Evolutionary conservation across 2,888 invertebrate species (phyloP).

Genomic region (Eupelmus urozonus): DNA sequence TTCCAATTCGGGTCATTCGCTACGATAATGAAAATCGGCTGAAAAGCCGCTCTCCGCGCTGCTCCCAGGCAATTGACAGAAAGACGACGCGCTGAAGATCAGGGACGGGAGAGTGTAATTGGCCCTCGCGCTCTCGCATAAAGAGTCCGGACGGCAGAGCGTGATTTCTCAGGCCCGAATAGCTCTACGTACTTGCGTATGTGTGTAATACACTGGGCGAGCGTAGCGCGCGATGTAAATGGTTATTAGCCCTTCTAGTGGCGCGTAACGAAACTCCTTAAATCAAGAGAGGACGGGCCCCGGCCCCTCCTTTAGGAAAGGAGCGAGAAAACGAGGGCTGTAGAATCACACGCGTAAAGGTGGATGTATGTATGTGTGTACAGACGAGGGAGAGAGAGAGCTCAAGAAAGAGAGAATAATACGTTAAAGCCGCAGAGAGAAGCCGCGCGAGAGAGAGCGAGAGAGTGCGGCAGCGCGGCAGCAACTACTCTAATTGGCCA

Average conservation of each 20-base stretch:
- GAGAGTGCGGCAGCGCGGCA: conserved; percentile 15
- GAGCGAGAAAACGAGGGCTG: conserved; percentile 13
- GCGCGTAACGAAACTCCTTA: conserved; percentile 58
- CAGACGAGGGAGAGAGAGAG: conserved; percentile 58
- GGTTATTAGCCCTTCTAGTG: conserved; percentile 58
- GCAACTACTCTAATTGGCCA: conserved; percentile 77
- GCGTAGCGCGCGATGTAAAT: conserved; percentile 37
- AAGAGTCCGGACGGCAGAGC: conserved; percentile 55
- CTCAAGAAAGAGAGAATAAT: conserved; percentile 53
- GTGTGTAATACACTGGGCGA: background rate
- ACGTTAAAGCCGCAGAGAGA: conserved; percentile 20
- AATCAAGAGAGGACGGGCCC: conserved; percentile 57
- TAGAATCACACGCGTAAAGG: conserved; percentile 21
- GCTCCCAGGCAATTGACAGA: conserved; percentile 23
- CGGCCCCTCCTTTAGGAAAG: conserved; percentile 52
- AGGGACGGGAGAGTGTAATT: conserved; percentile 30
- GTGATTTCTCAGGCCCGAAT: conserved; percentile 58
- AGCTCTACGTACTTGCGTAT: background rate
- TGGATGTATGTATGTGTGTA: conserved; percentile 11
- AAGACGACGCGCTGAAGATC: conserved; percentile 24
- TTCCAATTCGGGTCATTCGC: no score
- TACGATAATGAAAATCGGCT: background rate
- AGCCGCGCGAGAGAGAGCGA: conserved; percentile 39
- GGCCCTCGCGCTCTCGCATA: conserved; percentile 16
- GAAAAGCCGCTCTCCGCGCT: background rate